These are phyloP conservation scores for Drosophila leontia DNA, from an alignment of 1,140 invertebrate genomes.

Conservation along the genomic window DNA sequence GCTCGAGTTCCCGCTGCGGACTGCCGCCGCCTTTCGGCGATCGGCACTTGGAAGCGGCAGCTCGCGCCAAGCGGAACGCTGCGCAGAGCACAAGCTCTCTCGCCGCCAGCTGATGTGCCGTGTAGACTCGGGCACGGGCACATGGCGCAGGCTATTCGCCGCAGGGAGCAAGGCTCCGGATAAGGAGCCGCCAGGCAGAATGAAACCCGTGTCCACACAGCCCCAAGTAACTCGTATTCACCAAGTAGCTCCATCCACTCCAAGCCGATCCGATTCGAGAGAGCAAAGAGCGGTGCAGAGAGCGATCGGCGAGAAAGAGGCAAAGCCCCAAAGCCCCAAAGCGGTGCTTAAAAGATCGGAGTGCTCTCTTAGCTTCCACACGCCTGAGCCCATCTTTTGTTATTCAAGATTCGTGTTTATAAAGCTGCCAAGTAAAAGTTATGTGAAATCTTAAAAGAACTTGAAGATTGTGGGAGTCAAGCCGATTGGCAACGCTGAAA, in stretches of 20 bases:
- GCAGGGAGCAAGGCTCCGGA: neutral
- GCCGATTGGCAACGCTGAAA: no score
- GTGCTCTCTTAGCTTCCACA: conserved; percentile 1
- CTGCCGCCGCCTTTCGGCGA: conserved; percentile 31
- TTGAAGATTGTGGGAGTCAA: no score
- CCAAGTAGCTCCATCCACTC: neutral
- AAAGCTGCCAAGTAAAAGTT: conserved; percentile 1
- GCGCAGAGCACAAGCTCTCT: conserved; percentile 4
- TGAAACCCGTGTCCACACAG: neutral
- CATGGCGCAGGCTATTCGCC: neutral
- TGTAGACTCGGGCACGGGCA: neutral
- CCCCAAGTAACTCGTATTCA: neutral
- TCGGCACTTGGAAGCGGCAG: conserved; percentile 15
- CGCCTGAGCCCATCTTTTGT: conserved; percentile 4
- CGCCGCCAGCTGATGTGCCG: conserved; percentile 1
- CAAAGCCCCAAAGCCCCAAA: neutral
- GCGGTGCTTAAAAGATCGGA: conserved; percentile 1
- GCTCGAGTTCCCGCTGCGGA: conserved; percentile 56
- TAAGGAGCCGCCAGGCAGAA: neutral
- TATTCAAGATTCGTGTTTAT: conserved; percentile 1
- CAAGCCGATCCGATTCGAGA: neutral
- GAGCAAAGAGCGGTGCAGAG: conserved; percentile 1
- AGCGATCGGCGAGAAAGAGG: neutral
- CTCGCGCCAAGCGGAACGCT: conserved; percentile 8
- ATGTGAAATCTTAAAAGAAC: neutral